Base-by-base conservation (phyloP, 2,888 invertebrate species). In the Cordilura impudica region DNA sequence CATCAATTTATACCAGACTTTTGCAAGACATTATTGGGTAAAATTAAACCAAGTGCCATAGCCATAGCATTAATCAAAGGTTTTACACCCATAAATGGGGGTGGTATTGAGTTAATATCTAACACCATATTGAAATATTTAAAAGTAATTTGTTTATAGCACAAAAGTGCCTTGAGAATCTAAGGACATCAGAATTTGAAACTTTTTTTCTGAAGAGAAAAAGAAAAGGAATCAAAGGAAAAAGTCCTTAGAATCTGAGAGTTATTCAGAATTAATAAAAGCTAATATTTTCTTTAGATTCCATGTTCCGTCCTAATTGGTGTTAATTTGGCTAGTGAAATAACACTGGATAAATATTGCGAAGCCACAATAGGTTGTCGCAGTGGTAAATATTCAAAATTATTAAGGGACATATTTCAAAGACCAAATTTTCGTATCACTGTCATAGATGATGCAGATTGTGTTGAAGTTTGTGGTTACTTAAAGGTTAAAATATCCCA, bases 401-500 rank as follows among this genome's bases (percentile, higher is more conserved):
- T 95, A 85, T 91, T 99, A 86, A 94, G 97, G 84, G 95, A 96
- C 86, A 91, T 98, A 84, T 96, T 99, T 87, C 97, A 98, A 90
- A 97, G 98, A 0, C 93, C 95, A 61, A 96, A 97, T 90, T 99
- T 99, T 92, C 92, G 98, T 83, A 97, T 98, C 16, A 96, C 96
- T 5, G 97, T 98, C 4, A 98, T 98, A 0, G 96, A 97, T 83
- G 99, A 99, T 90, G 96, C 95, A 81, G 96, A 97, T 85, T 96
- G 98, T n/a, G 99, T 99, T 4, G 99, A 99, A 92, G 94, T 98
- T 81, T 99, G 99, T 89, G 99, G 99, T 58, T 99, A 99, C 71
- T 91, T 99, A 23, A 99, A 99, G 93, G 97, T 97, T 18, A 23
- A 19, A 18, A n/a, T n/a, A n/a, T n/a, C n/a, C n/a, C n/a, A n/a